phyloP scores from a whole-genome alignment of 2,797 vertebrate species.

The Tokudaia muenninki region DNA sequence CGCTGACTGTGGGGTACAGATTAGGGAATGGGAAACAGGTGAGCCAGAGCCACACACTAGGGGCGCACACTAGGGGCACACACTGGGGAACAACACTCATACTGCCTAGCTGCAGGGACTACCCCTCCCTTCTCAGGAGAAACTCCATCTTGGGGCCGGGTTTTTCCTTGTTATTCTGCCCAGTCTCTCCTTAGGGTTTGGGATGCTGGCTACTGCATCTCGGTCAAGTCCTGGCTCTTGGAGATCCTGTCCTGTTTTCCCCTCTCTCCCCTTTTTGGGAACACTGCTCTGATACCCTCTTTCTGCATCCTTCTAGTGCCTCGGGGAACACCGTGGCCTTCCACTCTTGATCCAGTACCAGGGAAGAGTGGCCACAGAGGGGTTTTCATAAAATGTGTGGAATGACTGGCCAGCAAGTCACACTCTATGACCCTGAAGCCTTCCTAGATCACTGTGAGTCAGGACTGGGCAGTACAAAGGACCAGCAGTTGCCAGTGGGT shows the following conservation, averaged over 20 bases:
- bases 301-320: not conserved
- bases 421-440: not conserved
- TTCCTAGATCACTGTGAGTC: not conserved
- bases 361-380: too few relatives aligned
- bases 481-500: not conserved
- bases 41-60: too few relatives aligned
- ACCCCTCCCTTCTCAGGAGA: not conserved
- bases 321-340: not conserved
- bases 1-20: not conserved
- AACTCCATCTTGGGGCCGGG: not conserved
- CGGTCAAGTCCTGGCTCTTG: not conserved
- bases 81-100: rapidly evolving
- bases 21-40: rapidly evolving
- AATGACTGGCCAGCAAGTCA: not conserved
- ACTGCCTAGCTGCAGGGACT: rapidly evolving
- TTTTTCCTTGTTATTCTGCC: too few relatives aligned
- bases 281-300: not conserved
- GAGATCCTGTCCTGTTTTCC: rapidly evolving
- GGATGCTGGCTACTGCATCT: rapidly evolving
- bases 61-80: rapidly evolving
- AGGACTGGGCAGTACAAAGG: not conserved
- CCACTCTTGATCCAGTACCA: not conserved
- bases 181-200: not conserved
- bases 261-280: too few relatives aligned
- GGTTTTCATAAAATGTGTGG: not conserved